Base-by-base conservation (phyloP, 2,888 invertebrate species). In the Drosophila peninsularis region DNA sequence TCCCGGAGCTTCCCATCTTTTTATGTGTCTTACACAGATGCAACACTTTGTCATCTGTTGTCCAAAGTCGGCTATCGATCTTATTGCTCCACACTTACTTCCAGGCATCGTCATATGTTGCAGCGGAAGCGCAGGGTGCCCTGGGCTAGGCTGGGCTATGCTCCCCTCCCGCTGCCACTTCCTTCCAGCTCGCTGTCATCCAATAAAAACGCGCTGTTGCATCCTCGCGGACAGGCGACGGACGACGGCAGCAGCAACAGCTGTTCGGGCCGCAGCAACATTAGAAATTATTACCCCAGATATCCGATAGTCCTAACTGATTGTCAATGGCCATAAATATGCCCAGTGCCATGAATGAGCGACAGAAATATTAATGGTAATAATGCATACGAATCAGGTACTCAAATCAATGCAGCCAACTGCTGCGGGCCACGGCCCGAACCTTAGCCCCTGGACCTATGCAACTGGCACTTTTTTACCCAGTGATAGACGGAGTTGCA, bases 211-310 rank as follows among this genome's bases (percentile, higher is more conserved):
- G 37, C 60, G 2, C 34, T 45, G 69, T 39, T 74, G 80, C 88
- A 88, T 84, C 84, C 88, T 88, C 81, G 52, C 41, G 24, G 11
- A 13, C 27, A 65, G 60, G 14, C 54, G 54, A 50, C 41, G 45
- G 49, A 30, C 39, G 50, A 71, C 32, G 52, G 27, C 39, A 34
- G 17, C 36, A 42, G 52, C 30, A 86, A 79, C 85, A 84, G 85
- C 76, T 87, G 81, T 58, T 64, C 53, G 69, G 52, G 62, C 13
- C 47, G 70, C 62, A 66, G 42, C 68, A 61, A 82, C 88, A 84
- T 89, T 86, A 86, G 88, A 86, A 86, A 89, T 86, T 86, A 86
- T 89, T 86, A 89, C 88, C 85, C 88, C 74, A 86, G 86, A 86
- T 86, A 80, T 89, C 78, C 85, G 86, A 84, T 89, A 73, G 86